phyloP scores from a whole-genome alignment of 35 echinoderm and acorn worm genomes.

The Chiridota heheva region DNA sequence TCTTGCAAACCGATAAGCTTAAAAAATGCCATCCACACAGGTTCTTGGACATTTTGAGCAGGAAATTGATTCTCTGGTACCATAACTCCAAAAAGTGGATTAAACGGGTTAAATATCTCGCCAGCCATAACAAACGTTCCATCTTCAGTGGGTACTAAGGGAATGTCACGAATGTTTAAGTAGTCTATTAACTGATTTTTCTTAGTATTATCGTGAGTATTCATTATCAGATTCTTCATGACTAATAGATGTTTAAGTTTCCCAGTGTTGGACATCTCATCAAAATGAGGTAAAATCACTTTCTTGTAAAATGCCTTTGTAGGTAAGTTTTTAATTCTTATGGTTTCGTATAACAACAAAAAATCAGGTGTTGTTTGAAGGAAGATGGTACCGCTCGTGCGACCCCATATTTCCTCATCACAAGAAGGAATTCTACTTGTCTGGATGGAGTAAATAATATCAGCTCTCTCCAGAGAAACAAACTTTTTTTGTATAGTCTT shows the following conservation, averaged over 20 bases:
- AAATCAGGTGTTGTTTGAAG: neutral
- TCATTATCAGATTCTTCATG: constrained; percentile 7
- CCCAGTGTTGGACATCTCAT: neutral
- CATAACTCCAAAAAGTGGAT: too few species aligned
- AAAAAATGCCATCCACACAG: too few species aligned
- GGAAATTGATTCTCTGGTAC: too few species aligned
- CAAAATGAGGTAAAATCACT: constrained; percentile 30
- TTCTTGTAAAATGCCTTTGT: constrained; percentile 14
- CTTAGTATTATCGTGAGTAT: neutral
- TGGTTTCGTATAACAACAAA: neutral
- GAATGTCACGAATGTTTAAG: neutral
- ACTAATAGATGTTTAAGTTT: constrained; percentile 3
- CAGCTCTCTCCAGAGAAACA: neutral
- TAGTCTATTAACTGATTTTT: neutral
- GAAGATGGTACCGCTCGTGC: neutral
- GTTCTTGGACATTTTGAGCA: too few species aligned
- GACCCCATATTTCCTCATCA: constrained; percentile 23
- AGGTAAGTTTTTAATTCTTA: neutral
- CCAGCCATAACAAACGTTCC: neutral
- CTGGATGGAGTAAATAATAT: neutral
- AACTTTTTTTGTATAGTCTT: neutral
- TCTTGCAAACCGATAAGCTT: too few species aligned
- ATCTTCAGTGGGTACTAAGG: neutral
- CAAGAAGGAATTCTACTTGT: neutral
- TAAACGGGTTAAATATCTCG: too few species aligned